Percentiles rank a stretch among this genome's conserved stretches.
Evolutionary conservation across 2,888 invertebrate species (phyloP).

Genomic region (Conomelus anceps): DNA sequence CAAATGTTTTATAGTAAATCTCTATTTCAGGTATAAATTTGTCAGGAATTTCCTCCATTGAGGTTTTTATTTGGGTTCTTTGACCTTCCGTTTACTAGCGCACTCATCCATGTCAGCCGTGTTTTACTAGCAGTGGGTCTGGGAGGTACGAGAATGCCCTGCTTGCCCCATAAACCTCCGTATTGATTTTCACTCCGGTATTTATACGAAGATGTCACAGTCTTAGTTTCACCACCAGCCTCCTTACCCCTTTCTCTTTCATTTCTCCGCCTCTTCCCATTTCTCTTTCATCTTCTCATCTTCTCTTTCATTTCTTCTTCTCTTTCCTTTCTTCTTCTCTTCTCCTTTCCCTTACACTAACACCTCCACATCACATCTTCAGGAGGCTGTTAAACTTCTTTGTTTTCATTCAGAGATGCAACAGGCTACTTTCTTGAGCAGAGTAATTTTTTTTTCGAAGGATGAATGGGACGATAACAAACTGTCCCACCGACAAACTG

Average conservation of each 20-base stretch:
- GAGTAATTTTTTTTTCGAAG: too few species aligned
- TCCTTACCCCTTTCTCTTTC: not conserved
- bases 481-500: too few species aligned
- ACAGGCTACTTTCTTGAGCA: not conserved
- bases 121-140: not conserved
- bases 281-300: not conserved
- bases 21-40: too few species aligned
- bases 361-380: not conserved
- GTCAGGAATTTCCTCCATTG: not conserved
- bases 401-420: not conserved
- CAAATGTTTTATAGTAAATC: not conserved
- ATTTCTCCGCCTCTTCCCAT: not conserved
- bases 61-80: not conserved
- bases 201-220: not conserved
- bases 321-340: not conserved
- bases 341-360: not conserved
- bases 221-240: not conserved
- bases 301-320: not conserved
- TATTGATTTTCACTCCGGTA: not conserved
- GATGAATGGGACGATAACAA: too few species aligned
- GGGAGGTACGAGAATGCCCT: not conserved
- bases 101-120: not conserved
- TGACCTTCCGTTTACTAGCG: too few species aligned
- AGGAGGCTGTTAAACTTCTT: not conserved
- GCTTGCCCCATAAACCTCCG: not conserved